Base-by-base conservation (phyloP, 2,113 vertebrate genomes). In the Syngnathus scovelli region DNA sequence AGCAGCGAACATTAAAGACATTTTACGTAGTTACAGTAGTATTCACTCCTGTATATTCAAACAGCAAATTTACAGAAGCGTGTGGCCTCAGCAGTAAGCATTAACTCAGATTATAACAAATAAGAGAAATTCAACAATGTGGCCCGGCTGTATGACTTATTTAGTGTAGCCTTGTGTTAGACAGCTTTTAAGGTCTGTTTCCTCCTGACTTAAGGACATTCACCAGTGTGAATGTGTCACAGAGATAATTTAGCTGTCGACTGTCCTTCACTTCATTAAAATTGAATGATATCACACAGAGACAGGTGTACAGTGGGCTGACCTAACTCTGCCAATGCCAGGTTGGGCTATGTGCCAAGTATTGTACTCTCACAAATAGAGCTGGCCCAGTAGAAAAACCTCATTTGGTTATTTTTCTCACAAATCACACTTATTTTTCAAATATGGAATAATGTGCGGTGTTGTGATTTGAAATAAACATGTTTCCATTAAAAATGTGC, bases 261-360 rank as follows among this genome's bases (percentile, higher is more conserved):
- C 62, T 72, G 72, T 58, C 71, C 80, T 74, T 75, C 54, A 66
- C 81, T 71, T 76, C 69, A 78, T 68, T 74, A 70, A 76, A 78
- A 71, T 58, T 21, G 63, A 81, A 72, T 69, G 68, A 63, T 66
- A 72, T 67, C 63, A 71, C 55, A 64, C 23, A 49, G 67, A 73
- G 76, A 74, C 73, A 78, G 75, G 74, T 69, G 70, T 78, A 75
- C 62, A 15, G 51, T 68, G 70, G 68, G 71, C 21, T 67, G 70
- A 46, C 77, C 72, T 52, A 48, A 67, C 68, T 71, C 61, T 33
- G 56, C 67, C 54, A 27, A 58, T 54, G 36, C 72, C 68, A 67
- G 69, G 16, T 55, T 59, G 37, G 69, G 64, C 58, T 74, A 63
- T 81, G 67, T 69, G 64, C 65, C 69, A 69, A 62, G 71, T 15